These are phyloP conservation scores for Varroa destructor DNA, from an alignment of 1,140 invertebrate genomes.

Conservation along the genomic window DNA sequence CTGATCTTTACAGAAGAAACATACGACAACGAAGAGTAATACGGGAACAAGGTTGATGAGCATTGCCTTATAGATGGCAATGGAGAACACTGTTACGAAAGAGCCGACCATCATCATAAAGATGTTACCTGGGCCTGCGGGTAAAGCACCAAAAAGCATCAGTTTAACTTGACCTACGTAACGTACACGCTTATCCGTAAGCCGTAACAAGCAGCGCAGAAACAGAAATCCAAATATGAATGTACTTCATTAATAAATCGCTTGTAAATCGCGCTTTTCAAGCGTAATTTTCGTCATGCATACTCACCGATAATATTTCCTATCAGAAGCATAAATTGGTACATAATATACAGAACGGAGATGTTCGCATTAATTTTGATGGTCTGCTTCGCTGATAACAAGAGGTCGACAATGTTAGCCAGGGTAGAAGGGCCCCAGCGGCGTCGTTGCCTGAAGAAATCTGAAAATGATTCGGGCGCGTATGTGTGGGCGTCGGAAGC, in stretches of 20 bases:
- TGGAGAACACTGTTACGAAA: constrained; percentile 46
- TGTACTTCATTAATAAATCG: no score
- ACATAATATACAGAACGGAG: constrained; percentile 47
- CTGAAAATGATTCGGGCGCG: constrained; percentile 48
- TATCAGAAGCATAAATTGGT: constrained; percentile 45
- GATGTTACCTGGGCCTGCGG: constrained; percentile 47
- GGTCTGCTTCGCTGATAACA: constrained; percentile 45
- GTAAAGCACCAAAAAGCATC: no score
- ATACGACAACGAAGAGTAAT: constrained; percentile 43
- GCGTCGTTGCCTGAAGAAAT: constrained; percentile 52
- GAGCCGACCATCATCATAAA: constrained; percentile 52
- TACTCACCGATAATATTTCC: constrained; percentile 46
- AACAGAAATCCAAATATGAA: no score
- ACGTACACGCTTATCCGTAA: no score
- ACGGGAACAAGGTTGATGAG: constrained; percentile 43
- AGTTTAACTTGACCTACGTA: no score
- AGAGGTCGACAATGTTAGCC: constrained; percentile 53
- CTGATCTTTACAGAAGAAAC: constrained; percentile 42
- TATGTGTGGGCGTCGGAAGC: constrained; percentile 53
- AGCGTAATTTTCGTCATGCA: no score
- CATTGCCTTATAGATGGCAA: constrained; percentile 44
- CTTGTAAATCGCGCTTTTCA: no score
- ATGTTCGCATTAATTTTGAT: constrained; percentile 49
- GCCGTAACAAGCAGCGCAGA: no score
- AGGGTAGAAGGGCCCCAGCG: constrained; percentile 54